Conservation (phyloP, 2,113 vertebrate genomes). For the Urocitellus parryii region DNA sequence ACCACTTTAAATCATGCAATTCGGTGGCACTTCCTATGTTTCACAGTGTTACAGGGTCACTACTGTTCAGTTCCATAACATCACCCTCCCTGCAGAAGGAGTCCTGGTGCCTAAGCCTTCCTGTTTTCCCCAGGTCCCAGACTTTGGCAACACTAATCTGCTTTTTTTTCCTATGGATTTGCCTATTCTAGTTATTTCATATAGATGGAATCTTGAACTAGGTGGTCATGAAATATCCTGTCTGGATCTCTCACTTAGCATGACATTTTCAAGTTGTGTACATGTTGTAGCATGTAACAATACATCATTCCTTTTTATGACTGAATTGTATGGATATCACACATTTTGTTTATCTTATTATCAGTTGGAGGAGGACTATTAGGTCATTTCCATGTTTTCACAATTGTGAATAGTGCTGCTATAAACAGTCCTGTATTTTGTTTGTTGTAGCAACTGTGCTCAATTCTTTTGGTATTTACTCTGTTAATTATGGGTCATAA, state of each 20-base stretch:
- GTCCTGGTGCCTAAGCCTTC: neutral
- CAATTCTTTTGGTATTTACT: neutral
- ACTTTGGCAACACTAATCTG: neutral
- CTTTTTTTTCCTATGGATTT: conserved; percentile 29
- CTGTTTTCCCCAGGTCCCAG: neutral
- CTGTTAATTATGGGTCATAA: neutral
- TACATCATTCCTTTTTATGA: neutral
- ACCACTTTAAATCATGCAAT: neutral
- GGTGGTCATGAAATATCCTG: neutral
- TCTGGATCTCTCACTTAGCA: neutral
- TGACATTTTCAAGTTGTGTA: neutral
- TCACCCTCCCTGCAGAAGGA: neutral
- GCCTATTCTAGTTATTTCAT: neutral
- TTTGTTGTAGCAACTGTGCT: conserved; percentile 6
- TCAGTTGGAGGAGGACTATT: neutral
- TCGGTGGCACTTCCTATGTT: neutral
- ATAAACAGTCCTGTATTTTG: neutral
- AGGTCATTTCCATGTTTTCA: neutral
- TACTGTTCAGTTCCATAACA: neutral
- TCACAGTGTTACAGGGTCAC: neutral
- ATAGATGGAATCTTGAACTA: conserved; percentile 11
- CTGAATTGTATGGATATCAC: neutral
- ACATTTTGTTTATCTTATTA: neutral
- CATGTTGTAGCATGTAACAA: neutral
- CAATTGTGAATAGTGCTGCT: neutral